Conservation (phyloP, 1,140 invertebrate species). For the Drosophila teissieri region DNA sequence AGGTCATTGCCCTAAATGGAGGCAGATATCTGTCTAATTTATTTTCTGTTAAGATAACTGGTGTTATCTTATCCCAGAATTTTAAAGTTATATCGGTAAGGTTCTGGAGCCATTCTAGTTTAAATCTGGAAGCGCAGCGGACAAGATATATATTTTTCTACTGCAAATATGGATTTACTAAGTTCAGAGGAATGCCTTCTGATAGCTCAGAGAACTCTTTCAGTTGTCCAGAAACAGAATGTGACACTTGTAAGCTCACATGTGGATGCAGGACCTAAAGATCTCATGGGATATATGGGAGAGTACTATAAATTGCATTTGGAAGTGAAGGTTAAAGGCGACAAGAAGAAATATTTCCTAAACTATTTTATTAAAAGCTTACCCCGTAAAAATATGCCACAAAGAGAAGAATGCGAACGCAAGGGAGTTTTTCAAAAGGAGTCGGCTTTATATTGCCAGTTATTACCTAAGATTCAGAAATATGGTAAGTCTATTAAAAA, state of each 20-base stretch:
- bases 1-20: background rate
- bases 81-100: background rate
- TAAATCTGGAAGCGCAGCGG: background rate
- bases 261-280: slow-evolving; percentile 46
- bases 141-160: background rate
- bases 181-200: slow-evolving; percentile 50
- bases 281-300: slow-evolving; percentile 74
- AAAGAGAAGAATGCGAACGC: slow-evolving; percentile 67
- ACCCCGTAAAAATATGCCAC: slow-evolving; percentile 58
- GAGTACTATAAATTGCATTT: slow-evolving; percentile 72
- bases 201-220: slow-evolving; percentile 49
- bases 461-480: slow-evolving; percentile 68
- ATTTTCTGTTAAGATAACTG: background rate
- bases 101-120: background rate
- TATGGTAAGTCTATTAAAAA: slow-evolving; percentile 48
- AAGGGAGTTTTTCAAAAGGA: slow-evolving; percentile 75
- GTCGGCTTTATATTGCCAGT: slow-evolving; percentile 42
- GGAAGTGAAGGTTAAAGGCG: slow-evolving; percentile 7
- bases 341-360: slow-evolving; percentile 17
- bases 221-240: slow-evolving; percentile 17
- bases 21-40: background rate
- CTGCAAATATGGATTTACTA: slow-evolving; percentile 49
- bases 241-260: slow-evolving; percentile 31
- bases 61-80: background rate
- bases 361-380: slow-evolving; percentile 73